Evolutionary conservation across 2,888 invertebrate genomes (phyloP).

Genomic region (Elmis aenea): DNA sequence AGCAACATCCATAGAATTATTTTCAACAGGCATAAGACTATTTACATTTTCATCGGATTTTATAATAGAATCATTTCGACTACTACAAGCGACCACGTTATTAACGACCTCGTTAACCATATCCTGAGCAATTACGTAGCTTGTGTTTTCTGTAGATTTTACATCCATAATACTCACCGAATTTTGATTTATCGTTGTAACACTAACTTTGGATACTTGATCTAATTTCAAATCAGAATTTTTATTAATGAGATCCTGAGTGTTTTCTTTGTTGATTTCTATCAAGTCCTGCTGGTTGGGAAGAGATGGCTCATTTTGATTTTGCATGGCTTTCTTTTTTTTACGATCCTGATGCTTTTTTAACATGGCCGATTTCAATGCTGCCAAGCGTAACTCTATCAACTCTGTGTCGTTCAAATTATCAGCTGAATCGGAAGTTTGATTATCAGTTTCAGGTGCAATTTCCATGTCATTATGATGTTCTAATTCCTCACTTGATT

Average conservation of each 20-base stretch:
- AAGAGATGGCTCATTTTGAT: slow-evolving; percentile 16
- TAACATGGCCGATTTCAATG: slow-evolving; percentile 62
- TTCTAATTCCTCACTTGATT: slow-evolving; percentile 31
- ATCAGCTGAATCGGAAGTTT: slow-evolving; percentile 10
- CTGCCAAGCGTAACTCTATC: slow-evolving; percentile 58
- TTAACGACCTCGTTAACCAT: too few relatives aligned
- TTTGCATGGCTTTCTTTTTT: slow-evolving; percentile 37
- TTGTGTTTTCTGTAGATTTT: too few relatives aligned
- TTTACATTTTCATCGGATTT: neutral
- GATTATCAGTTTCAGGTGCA: slow-evolving; percentile 7
- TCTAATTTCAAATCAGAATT: neutral
- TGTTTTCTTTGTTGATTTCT: slow-evolving; percentile 7
- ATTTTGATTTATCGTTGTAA: too few relatives aligned
- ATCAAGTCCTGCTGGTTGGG: slow-evolving; percentile 9
- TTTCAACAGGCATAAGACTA: neutral
- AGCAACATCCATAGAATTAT: neutral
- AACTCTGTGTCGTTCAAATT: slow-evolving; percentile 49
- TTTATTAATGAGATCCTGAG: neutral
- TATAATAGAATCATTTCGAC: neutral
- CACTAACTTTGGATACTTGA: neutral
- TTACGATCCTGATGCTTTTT: slow-evolving; percentile 61
- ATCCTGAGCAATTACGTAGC: too few relatives aligned
- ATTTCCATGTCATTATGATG: too few relatives aligned
- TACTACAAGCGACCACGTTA: too few relatives aligned
- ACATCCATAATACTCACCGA: too few relatives aligned